Conservation (phyloP, 2,113 vertebrate species). For the Plecturocebus donacophilus region DNA sequence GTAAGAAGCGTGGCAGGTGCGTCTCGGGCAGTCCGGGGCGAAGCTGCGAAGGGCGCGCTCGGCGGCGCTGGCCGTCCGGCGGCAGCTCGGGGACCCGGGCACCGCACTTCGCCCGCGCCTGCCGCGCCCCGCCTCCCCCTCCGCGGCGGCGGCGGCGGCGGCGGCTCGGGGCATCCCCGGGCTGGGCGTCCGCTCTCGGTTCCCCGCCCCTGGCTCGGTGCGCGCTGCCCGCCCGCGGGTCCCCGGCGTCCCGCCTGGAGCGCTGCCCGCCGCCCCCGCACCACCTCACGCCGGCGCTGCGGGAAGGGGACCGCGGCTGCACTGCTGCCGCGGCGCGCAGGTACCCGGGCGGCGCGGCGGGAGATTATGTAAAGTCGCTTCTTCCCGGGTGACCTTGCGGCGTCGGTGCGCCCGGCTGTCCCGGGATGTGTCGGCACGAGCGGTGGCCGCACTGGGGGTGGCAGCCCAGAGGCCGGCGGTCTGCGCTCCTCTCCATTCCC, state of each 20-base stretch:
- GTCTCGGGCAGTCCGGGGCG: background rate
- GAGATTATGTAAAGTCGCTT: slow-evolving; percentile 67
- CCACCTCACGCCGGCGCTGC: background rate
- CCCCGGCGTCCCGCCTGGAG: background rate
- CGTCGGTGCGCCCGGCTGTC: background rate
- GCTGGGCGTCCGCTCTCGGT: background rate
- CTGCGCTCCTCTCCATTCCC: background rate
- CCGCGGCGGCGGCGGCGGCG: background rate
- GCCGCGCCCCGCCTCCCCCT: background rate
- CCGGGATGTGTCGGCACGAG: slow-evolving; percentile 8
- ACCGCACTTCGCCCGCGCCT: background rate
- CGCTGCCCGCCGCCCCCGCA: background rate
- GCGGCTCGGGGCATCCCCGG: background rate
- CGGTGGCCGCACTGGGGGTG: background rate
- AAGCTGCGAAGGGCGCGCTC: background rate
- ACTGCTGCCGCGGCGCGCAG: background rate
- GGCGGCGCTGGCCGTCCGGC: background rate
- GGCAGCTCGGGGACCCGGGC: background rate
- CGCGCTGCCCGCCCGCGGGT: background rate
- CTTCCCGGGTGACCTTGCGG: slow-evolving; percentile 72
- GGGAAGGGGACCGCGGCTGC: background rate
- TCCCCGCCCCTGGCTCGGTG: fast-evolving
- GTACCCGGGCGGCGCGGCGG: background rate
- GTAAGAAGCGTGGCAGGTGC: slow-evolving; percentile 81
- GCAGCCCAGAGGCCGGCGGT: background rate